Evolutionary conservation across 2,797 vertebrate species (phyloP).

Genomic region (Pseudomugil gertrudae): DNA sequence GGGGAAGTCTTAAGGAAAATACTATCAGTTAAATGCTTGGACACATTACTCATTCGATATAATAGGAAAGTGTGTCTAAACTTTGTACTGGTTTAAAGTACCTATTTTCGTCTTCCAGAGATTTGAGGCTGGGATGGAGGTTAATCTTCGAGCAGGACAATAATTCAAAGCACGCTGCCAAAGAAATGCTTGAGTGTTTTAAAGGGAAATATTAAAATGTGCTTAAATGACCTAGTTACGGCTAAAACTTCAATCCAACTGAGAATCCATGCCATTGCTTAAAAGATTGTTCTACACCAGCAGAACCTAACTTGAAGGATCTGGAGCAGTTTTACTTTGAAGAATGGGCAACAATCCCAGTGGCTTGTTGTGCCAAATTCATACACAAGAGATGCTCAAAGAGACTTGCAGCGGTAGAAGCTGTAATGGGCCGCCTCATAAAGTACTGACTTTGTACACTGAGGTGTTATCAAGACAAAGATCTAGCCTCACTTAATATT

Average conservation of each 20-base stretch:
- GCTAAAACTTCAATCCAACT: neutral
- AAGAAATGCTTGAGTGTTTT: neutral
- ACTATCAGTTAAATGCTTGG: too few relatives aligned
- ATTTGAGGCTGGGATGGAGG: neutral
- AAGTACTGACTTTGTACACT: neutral
- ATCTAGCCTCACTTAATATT: neutral
- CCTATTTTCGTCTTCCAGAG: too few relatives aligned
- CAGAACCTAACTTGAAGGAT: neutral
- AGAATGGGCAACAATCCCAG: neutral
- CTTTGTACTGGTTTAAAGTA: too few relatives aligned
- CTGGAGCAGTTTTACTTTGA: neutral
- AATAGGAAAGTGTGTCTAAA: too few relatives aligned
- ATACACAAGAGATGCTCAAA: neutral
- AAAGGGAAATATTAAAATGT: neutral
- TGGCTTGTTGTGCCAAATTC: neutral
- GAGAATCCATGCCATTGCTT: neutral
- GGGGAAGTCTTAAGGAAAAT: too few relatives aligned
- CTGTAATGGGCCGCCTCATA: neutral
- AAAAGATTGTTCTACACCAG: neutral
- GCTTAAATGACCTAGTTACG: neutral
- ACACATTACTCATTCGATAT: too few relatives aligned
- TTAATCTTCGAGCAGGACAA: neutral
- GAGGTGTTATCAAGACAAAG: neutral
- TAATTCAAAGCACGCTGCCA: neutral
- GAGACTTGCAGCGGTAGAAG: neutral